Percentiles rank a stretch among this genome's conserved stretches.
These are phyloP conservation scores for Acrocephalus kingi DNA, from an alignment of 2,113 vertebrate genomes.

Conservation along the genomic window DNA sequence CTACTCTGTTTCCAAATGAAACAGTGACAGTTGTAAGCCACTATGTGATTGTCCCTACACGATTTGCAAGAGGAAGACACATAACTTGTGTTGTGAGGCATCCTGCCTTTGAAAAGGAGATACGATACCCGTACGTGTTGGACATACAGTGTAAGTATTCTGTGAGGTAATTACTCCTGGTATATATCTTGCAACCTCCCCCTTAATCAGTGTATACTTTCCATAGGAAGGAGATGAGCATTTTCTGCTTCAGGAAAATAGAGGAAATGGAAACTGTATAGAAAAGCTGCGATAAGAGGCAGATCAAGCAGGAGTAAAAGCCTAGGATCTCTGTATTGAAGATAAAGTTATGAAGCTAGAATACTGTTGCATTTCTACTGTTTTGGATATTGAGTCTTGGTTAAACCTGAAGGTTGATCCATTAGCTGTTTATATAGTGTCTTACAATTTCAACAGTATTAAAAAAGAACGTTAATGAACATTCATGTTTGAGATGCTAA, in stretches of 20 bases:
- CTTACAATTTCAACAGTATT: background rate
- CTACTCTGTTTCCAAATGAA: slow-evolving; percentile 82
- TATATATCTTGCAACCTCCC: fast-evolving
- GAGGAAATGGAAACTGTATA: background rate
- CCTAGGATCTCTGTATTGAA: background rate
- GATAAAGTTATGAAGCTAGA: background rate
- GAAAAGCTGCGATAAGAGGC: background rate
- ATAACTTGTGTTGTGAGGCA: slow-evolving; percentile 93
- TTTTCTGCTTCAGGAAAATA: background rate
- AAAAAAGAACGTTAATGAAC: background rate
- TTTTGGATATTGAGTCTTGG: background rate
- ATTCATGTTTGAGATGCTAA: background rate
- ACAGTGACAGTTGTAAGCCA: slow-evolving; percentile 82
- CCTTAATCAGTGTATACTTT: background rate
- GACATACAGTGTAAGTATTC: slow-evolving; percentile 92
- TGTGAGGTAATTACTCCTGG: background rate
- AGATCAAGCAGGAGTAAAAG: background rate
- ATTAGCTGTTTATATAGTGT: background rate
- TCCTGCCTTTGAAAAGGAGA: slow-evolving; percentile 86
- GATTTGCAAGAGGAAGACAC: slow-evolving; percentile 84
- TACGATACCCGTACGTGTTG: slow-evolving; percentile 82
- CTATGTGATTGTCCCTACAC: slow-evolving; percentile 85
- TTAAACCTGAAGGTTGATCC: background rate
- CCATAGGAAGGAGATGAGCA: background rate
- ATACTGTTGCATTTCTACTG: background rate